Base-by-base conservation (phyloP, 2,797 vertebrate genomes). In the Spheniscus humboldti region DNA sequence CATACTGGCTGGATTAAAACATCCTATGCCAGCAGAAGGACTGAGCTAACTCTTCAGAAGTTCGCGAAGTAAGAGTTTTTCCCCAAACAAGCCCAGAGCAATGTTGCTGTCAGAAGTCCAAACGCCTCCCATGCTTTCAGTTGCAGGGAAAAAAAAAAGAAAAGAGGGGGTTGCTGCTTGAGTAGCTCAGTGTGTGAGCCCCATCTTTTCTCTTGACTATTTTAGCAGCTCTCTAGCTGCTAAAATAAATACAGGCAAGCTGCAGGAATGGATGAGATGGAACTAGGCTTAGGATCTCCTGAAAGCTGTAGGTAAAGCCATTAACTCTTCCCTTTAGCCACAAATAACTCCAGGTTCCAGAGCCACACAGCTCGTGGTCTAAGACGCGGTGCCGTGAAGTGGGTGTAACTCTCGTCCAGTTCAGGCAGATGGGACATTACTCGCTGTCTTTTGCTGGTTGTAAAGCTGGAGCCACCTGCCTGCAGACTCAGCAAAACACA, bases 381-480 rank as follows among this genome's bases (percentile, higher is more conserved):
- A 28, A 50, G 59, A 15, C 8, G 18, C 41, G 31, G 87, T 5
- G 31, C 35, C 0, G 0, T 1, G 12, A 25, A 50, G 13, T 0
- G 4, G 39, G 22, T 43, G 2, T 11, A 63, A 39, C 45, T 55
- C 39, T 1, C 8, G 13, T 1, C 80, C 47, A 6, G 6, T 18
- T 9, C 11, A 43, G 31, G 67, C 27, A 47, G 31, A 24, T 0
- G 5, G n/a, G 35, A n/a, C 19, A 4, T 16, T 10, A 24, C 31
- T 28, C 28, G 75, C 62, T n/a, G 60, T 23, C 75, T 86, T 55
- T 23, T 50, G 80, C 59, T 31, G 57, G 5, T 4, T 41, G 11
- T 5, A 19, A 52, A 91, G 80, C 71, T 53, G 62, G 13, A 89
- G 24, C 50, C 41, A 75, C 41, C 62, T 57, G 57, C 43, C 86